Percentiles rank a stretch among this genome's conserved stretches.
phyloP scores from a whole-genome alignment of 2,797 vertebrate species.

The Acrossocheilus fasciatus region DNA sequence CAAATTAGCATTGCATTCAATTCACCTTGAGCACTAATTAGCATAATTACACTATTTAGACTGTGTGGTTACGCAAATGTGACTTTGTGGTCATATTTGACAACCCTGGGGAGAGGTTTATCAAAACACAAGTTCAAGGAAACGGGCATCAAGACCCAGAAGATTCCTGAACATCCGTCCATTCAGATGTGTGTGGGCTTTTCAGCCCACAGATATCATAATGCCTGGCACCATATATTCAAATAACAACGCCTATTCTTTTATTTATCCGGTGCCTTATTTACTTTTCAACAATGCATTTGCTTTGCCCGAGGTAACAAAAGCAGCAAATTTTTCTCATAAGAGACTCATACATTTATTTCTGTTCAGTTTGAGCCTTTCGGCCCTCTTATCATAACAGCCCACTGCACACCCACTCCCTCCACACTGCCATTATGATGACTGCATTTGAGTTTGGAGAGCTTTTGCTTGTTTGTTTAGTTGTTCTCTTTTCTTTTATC shows the following conservation, averaged over 20 bases:
- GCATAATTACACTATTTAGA: not conserved
- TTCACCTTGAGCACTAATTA: slow-evolving; percentile 10
- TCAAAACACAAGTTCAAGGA: slow-evolving; percentile 5
- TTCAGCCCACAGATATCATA: slow-evolving; percentile 50
- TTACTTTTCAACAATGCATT: slow-evolving; percentile 44
- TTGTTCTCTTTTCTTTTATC: slow-evolving; percentile 16
- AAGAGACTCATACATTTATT: slow-evolving; percentile 44
- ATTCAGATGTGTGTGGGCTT: slow-evolving; percentile 56
- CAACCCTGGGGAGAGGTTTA: not conserved
- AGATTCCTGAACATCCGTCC: slow-evolving; percentile 41
- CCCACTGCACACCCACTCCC: slow-evolving; percentile 34
- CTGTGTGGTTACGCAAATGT: not conserved
- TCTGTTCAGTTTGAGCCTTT: slow-evolving; percentile 36
- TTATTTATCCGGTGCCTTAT: slow-evolving; percentile 46
- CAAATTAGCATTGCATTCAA: not conserved
- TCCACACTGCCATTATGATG: slow-evolving; percentile 19
- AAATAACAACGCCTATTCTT: slow-evolving; percentile 49
- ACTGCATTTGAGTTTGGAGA: slow-evolving; percentile 34
- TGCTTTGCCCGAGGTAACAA: slow-evolving; percentile 44
- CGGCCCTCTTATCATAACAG: slow-evolving; percentile 18
- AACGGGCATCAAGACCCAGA: slow-evolving; percentile 19
- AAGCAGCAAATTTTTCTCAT: slow-evolving; percentile 36
- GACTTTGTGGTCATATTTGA: not conserved
- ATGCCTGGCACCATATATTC: slow-evolving; percentile 46
- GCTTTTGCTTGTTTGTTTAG: slow-evolving; percentile 43